Evolutionary conservation across 37 sponge, comb jelly and placozoan species (phyloP), one percentile per base, ranked within the genome.

Genomic region (Corticium candelabrum): DNA sequence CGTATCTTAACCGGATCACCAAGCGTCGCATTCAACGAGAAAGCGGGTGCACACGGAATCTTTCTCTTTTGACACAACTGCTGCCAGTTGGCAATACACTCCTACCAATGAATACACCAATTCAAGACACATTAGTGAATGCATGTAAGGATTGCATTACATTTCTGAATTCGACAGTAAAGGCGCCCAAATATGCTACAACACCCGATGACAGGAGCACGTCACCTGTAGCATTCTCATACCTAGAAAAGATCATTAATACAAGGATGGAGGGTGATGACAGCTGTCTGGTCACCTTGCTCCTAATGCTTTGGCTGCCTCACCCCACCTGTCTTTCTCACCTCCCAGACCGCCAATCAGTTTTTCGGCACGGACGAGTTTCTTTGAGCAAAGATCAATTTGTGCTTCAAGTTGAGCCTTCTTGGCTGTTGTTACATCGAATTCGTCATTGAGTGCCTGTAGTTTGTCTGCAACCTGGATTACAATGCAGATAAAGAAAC

Each of bases 331-430:
- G 33, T 84, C 87, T 76, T 97, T 97, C 90, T 97, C 99, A 56
- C 99, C 99, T 35, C 99, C 99, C 35, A 97, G 86, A 34, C 99
- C 99, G 31, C 92, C 94, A 34, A 97, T 91, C 40, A 97, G 88
- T 68, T 93, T 97, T 84, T 93, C 94, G 30, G 99, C 99, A 81
- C 99, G 41, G 50, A 85, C 90, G 0, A 97, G 87, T 56, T 97
- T 97, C 85, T 94, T 90, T n/a, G 85, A 76, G 76, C 99, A 97
- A 68, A 93, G 77, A 56, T 93, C 94, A 74, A 94, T 90, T 77
- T 94, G 87, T 1, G 77, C 69, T 73, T 97, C 99, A 0, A 97
- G 87, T 15, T 83, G 68, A 3, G 40, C 79, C 67, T 91, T 86
- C 80, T 97, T 97, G 41, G 41, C 56, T 56, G 84, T 81, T 86